A percentile compares a stretch with the other conserved stretches of the same genome.
These are phyloP conservation scores for Drosophila paucipuncta DNA, from an alignment of 2,888 invertebrate genomes.

Conservation along the genomic window DNA sequence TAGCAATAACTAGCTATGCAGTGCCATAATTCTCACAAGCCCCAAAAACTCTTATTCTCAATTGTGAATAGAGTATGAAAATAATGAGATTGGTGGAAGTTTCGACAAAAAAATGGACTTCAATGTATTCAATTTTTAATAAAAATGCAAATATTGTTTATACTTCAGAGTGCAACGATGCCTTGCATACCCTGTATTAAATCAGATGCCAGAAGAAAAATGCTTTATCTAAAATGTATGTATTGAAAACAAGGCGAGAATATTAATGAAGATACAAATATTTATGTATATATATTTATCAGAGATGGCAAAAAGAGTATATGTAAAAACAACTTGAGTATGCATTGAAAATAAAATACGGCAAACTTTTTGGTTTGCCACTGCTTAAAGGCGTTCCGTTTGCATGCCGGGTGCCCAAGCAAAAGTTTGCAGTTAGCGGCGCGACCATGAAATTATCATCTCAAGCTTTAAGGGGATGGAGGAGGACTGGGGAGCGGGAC, in stretches of 20 bases:
- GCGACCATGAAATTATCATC: slow-evolving; percentile 47
- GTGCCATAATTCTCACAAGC: not conserved
- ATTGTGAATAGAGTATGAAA: slow-evolving; percentile 28
- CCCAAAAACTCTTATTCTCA: not conserved
- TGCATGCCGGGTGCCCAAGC: slow-evolving; percentile 31
- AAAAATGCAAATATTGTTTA: slow-evolving; percentile 72
- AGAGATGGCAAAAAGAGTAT: slow-evolving; percentile 11
- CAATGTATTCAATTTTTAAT: slow-evolving; percentile 73
- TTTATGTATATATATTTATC: not conserved
- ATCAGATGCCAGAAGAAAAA: not conserved
- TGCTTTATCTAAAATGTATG: not conserved
- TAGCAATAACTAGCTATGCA: not conserved
- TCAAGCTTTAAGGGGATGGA: slow-evolving; percentile 5
- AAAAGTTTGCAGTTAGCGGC: slow-evolving; percentile 51
- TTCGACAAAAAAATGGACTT: slow-evolving; percentile 40
- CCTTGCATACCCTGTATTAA: slow-evolving; percentile 29
- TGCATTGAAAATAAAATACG: slow-evolving; percentile 15
- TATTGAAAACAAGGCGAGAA: not conserved
- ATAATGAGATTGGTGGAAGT: slow-evolving; percentile 39
- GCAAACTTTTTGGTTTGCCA: slow-evolving; percentile 18
- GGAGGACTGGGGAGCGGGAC: not conserved
- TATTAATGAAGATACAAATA: not conserved
- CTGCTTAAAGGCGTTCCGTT: slow-evolving; percentile 57
- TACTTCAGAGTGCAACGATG: slow-evolving; percentile 19
- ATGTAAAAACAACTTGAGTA: not conserved